These are phyloP conservation scores for Ophion ventricosus DNA, from an alignment of 2,888 invertebrate species.

Conservation along the genomic window DNA sequence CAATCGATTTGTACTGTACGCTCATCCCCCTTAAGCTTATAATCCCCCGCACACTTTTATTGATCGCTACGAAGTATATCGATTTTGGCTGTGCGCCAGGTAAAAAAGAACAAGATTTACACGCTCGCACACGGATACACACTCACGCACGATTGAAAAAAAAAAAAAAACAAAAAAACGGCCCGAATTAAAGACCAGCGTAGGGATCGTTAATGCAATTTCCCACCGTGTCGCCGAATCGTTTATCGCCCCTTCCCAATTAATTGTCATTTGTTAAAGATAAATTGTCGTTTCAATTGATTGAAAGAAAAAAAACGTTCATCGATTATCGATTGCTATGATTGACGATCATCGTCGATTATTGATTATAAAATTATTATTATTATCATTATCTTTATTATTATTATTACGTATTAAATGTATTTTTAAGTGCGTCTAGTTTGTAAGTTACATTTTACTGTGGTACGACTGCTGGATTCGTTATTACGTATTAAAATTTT, in stretches of 20 bases:
- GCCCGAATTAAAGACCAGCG: constrained; percentile 26
- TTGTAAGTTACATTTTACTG: constrained; percentile 53
- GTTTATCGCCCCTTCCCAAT: neutral
- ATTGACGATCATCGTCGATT: constrained; percentile 62
- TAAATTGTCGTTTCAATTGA: constrained; percentile 48
- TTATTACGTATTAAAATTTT: constrained; percentile 41
- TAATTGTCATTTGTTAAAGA: constrained; percentile 42
- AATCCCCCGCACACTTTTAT: constrained; percentile 33
- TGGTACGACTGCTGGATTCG: constrained; percentile 57
- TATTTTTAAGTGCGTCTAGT: constrained; percentile 60
- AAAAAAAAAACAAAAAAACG: constrained; percentile 19
- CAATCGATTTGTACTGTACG: constrained; percentile 56
- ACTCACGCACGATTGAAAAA: constrained; percentile 17
- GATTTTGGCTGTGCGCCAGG: constrained; percentile 35
- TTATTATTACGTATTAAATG: constrained; percentile 59
- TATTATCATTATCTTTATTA: constrained; percentile 47
- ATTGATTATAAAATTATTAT: constrained; percentile 60
- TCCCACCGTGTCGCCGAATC: neutral
- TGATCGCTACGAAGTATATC: constrained; percentile 42
- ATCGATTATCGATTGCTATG: constrained; percentile 53
- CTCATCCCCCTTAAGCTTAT: constrained; percentile 41
- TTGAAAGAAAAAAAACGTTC: constrained; percentile 13
- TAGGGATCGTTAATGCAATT: constrained; percentile 30
- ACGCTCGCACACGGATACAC: constrained; percentile 42
- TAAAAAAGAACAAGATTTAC: constrained; percentile 14